These are phyloP conservation scores for Drosophila mojavensis DNA, from an alignment of 1,140 invertebrate species.

Conservation along the genomic window DNA sequence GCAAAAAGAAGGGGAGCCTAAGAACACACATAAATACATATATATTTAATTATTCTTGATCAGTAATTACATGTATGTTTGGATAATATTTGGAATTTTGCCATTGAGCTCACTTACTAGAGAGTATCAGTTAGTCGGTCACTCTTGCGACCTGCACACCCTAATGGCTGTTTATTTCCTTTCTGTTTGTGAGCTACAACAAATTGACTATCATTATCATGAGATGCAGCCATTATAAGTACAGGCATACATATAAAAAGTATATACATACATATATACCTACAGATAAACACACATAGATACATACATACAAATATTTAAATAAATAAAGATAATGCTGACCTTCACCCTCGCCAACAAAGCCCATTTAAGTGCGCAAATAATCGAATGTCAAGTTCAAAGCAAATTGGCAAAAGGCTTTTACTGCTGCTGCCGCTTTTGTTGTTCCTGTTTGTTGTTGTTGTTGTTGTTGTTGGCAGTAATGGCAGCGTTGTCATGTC, in stretches of 20 bases:
- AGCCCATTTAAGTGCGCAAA: conserved; percentile 55
- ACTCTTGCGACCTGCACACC: too few relatives aligned
- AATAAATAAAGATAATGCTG: conserved; percentile 16
- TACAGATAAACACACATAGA: conserved; percentile 32
- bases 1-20: not conserved
- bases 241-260: not conserved
- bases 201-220: conserved; percentile 79
- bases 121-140: not conserved
- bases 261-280: conserved; percentile 22
- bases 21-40: not conserved
- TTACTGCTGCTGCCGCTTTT: conserved; percentile 14
- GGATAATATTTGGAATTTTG: too few relatives aligned
- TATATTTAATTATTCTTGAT: not conserved
- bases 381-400: conserved; percentile 79
- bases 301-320: conserved; percentile 21
- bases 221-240: conserved; percentile 55
- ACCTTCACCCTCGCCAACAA: conserved; percentile 62
- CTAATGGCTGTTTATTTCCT: not conserved
- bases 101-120: not conserved
- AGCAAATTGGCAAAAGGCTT: conserved; percentile 58
- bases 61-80: too few relatives aligned
- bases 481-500: conserved; percentile 50
- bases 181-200: conserved; percentile 31
- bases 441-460: conserved; percentile 18
- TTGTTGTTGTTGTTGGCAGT: conserved; percentile 21